Base-by-base conservation (phyloP, 2,797 vertebrate species). In the Oophaga sylvatica region DNA sequence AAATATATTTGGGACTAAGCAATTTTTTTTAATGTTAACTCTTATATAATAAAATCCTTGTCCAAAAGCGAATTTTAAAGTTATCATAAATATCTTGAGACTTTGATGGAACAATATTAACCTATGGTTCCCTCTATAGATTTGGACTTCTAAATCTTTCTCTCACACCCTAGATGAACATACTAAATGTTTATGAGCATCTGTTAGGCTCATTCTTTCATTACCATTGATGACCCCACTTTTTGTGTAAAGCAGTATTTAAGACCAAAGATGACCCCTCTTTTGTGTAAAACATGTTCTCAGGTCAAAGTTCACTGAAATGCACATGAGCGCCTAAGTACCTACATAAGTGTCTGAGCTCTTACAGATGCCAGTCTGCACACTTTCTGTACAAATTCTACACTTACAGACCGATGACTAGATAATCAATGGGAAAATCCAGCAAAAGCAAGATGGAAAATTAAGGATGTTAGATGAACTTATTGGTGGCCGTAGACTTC, bases 1-100 rank as follows among this genome's bases (percentile, higher is more conserved):
- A 26, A 68, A 59, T 83, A 17, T 83, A 20, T 57, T 70, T 60
- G 19, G 22, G 57, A 56, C 13, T 53, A 2, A 63, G 22, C 9
- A 16, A n/a, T 62, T 45, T n/a, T 53, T 56, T 22, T 81, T 70
- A 29, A 35, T 41, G 56, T 62, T 41, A 67, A 56, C 81, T 35
- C 68, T 89, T 86, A 12, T 88, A 62, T 56, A 19, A 29, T 65
- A 20, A 76, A 88, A 41, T 10, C 62, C 63, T 80, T 56, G 81
- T 80, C 15, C 35, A 45, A 45, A 60, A 78, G 75, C 17, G 6
- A 26, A 41, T 80, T 85, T 81, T 48, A 86, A 81, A 0, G 29
- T 41, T 78, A 53, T 77, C 45, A 81, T 77, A 82, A 87, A 83
- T 63, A 80, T 80, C n/a, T 81, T 11, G 68, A 71, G 45, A 2